A percentile compares a stretch with the other conserved stretches of the same genome.
Conservation (phyloP, 35 echinoderm and acorn worm species). For the Chiridota heheva region DNA sequence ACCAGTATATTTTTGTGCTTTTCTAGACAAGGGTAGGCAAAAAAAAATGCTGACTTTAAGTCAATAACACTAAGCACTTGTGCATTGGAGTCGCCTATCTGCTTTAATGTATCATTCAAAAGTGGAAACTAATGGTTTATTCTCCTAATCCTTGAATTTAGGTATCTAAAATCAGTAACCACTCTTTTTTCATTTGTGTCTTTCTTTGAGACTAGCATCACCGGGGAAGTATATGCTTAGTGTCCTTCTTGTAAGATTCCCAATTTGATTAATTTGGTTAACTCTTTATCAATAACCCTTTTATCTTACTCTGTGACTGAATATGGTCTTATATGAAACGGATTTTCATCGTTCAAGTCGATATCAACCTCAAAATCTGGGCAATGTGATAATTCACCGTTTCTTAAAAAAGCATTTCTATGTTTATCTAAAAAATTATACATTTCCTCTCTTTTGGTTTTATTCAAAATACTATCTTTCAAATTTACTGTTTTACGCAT, state of each 20-base stretch:
- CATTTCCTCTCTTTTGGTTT: neutral
- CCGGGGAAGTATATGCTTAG: constrained; percentile 12
- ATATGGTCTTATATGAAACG: too few species aligned
- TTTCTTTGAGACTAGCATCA: constrained; percentile 8
- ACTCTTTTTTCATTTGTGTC: constrained; percentile 22
- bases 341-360: neutral
- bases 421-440: neutral
- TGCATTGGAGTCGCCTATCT: too few species aligned
- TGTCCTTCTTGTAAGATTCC: constrained; percentile 1
- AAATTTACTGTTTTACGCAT: neutral
- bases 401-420: constrained; percentile 10
- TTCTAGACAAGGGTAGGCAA: constrained; percentile 6
- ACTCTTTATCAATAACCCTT: neutral
- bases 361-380: neutral
- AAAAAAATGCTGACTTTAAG: constrained; percentile 20
- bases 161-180: constrained; percentile 22
- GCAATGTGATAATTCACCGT: neutral
- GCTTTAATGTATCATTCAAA: too few species aligned
- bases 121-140: too few species aligned
- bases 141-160: neutral
- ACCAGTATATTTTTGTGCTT: constrained; percentile 1
- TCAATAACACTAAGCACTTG: too few species aligned
- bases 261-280: constrained; percentile 5
- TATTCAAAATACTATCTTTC: neutral
- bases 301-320: neutral